A percentile compares a stretch with the other conserved stretches of the same genome.
Evolutionary conservation across 2,797 vertebrate genomes (phyloP).

Genomic region (Helostoma temminkii): DNA sequence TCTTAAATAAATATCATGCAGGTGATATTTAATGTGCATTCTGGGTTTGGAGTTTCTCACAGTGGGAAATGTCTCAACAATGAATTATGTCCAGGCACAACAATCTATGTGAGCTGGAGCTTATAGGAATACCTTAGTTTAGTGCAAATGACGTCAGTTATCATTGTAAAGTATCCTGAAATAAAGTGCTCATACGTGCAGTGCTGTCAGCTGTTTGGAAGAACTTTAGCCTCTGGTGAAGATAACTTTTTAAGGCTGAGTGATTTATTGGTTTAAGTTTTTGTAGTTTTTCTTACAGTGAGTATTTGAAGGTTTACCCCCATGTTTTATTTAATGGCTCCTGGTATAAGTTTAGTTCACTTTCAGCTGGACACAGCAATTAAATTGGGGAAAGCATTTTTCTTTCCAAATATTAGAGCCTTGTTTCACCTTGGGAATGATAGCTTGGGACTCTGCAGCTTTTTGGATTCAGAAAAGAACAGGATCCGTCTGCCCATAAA

Average conservation of each 20-base stretch:
- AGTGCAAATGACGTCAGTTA: conserved; percentile 36
- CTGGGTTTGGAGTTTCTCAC: conserved; percentile 9
- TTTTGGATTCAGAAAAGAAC: conserved; percentile 59
- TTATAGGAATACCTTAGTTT: conserved; percentile 49
- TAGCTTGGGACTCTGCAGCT: conserved; percentile 40
- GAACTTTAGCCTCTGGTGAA: conserved; percentile 16
- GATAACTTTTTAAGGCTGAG: conserved; percentile 37
- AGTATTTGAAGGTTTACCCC: conserved; percentile 23
- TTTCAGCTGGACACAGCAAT: conserved; percentile 25
- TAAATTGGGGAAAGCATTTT: conserved; percentile 37
- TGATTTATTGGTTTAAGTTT: conserved; percentile 44
- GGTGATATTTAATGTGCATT: not conserved
- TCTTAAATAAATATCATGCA: conserved; percentile 17
- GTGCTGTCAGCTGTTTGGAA: conserved; percentile 30
- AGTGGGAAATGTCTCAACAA: conserved; percentile 5
- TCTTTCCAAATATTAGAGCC: conserved; percentile 46
- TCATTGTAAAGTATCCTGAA: conserved; percentile 32
- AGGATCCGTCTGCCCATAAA: conserved; percentile 53
- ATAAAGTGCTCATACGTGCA: conserved; percentile 26
- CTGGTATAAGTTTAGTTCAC: conserved; percentile 7
- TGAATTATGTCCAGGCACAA: conserved; percentile 7
- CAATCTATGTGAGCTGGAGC: conserved; percentile 5
- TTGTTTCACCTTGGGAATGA: conserved; percentile 50
- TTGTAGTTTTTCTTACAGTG: not conserved
- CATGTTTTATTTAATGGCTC: conserved; percentile 23